Evolutionary conservation across 2,888 invertebrate species (phyloP).

Genomic region (Troides oblongomaculatus): DNA sequence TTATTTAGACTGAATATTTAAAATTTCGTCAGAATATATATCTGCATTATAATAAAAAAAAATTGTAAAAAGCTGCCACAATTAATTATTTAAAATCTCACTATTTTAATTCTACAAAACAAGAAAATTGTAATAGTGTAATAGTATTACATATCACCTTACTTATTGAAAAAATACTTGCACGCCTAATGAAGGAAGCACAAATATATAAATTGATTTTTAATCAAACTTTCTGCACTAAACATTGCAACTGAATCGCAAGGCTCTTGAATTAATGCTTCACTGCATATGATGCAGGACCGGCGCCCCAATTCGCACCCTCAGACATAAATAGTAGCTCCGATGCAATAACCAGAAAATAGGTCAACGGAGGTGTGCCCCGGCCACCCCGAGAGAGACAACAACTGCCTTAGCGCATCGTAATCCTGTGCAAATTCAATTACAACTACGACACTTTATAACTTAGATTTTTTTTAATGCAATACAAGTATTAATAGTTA

Average conservation of each 20-base stretch:
- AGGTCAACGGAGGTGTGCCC: constrained; percentile 79
- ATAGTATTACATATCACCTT: neutral
- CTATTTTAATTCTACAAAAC: no score
- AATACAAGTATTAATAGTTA: neutral
- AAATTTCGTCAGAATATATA: no score
- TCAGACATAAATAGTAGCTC: constrained; percentile 72
- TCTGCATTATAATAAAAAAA: no score
- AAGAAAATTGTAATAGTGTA: no score
- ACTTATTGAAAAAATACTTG: neutral
- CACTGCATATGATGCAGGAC: constrained; percentile 58
- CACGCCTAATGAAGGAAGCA: neutral
- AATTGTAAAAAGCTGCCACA: no score
- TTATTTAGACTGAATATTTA: no score
- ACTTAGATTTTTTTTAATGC: constrained; percentile 40
- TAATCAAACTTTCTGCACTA: neutral
- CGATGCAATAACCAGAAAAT: constrained; percentile 78
- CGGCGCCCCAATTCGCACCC: constrained; percentile 69
- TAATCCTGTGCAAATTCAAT: constrained; percentile 57
- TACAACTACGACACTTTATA: constrained; percentile 37
- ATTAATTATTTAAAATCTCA: no score
- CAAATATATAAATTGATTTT: neutral
- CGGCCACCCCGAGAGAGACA: constrained; percentile 66
- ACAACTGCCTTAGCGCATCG: constrained; percentile 55
- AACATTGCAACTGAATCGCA: neutral
- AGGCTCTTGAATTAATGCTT: constrained; percentile 26